A percentile compares a stretch with the other conserved stretches of the same genome.
phyloP scores from a whole-genome alignment of 1,140 invertebrate species.

The Condylostylus longicornis region DNA sequence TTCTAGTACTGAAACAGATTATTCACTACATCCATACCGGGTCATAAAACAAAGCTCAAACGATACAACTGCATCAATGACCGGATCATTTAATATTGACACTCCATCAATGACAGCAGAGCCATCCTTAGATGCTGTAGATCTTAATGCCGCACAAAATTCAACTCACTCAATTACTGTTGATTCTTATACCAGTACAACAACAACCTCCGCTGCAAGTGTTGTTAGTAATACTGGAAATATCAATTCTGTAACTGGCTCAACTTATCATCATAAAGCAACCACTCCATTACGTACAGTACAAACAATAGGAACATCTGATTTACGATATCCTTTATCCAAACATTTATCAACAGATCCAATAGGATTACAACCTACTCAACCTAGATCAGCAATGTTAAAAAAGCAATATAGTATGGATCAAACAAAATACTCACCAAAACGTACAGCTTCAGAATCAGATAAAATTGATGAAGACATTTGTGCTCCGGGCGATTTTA shows the following conservation, averaged over 20 bases:
- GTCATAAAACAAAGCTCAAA: constrained; percentile 33
- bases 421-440: constrained; percentile 21
- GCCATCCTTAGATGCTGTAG: constrained; percentile 25
- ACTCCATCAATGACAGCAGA: constrained; percentile 28
- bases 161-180: no score
- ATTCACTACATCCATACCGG: constrained; percentile 29
- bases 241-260: constrained; percentile 11
- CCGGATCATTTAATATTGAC: constrained; percentile 30
- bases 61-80: constrained; percentile 29
- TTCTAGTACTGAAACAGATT: constrained; percentile 32
- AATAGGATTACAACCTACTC: no score
- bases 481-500: background rate
- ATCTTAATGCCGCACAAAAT: constrained; percentile 5
- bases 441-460: constrained; percentile 3
- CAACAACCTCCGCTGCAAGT: background rate
- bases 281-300: constrained; percentile 25
- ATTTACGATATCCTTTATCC: no score
- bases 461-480: background rate
- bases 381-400: constrained; percentile 21
- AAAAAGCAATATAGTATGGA: constrained; percentile 33
- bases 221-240: constrained; percentile 17
- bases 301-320: no score
- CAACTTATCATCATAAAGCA: constrained; percentile 20
- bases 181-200: constrained; percentile 1
- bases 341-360: no score